These are phyloP conservation scores for Thaleichthys pacificus DNA, from an alignment of 2,797 vertebrate genomes.

Conservation along the genomic window DNA sequence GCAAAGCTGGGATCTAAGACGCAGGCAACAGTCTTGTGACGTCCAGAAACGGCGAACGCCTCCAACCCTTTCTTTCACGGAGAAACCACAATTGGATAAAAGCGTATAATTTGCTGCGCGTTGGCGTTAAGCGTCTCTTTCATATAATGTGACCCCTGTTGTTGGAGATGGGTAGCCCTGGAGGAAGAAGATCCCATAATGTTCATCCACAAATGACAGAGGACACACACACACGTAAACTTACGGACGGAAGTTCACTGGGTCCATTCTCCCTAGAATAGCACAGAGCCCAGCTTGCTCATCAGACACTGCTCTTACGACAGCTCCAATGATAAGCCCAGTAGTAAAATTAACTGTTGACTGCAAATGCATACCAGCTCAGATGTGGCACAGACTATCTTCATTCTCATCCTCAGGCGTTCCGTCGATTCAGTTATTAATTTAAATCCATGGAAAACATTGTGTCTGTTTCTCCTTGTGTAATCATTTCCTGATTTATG, in stretches of 20 bases:
- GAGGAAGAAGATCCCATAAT: conserved; percentile 55
- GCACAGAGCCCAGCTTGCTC: background rate
- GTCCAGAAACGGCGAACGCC: conserved; percentile 19
- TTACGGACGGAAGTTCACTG: conserved; percentile 39
- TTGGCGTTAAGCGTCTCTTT: conserved; percentile 43
- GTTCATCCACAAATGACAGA: conserved; percentile 66
- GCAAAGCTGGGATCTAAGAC: conserved; percentile 25
- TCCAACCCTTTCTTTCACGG: conserved; percentile 31
- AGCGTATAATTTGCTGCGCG: conserved; percentile 61
- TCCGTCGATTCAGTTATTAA: no score
- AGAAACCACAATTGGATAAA: conserved; percentile 60
- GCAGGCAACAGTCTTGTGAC: conserved; percentile 38
- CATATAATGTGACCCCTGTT: conserved; percentile 52
- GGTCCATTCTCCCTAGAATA: conserved; percentile 33
- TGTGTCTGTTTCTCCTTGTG: no score
- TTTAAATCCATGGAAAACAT: no score
- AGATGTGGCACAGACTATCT: no score
- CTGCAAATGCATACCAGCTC: background rate
- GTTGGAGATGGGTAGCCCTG: conserved; percentile 49
- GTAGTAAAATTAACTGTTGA: background rate
- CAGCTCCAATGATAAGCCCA: conserved; percentile 5
- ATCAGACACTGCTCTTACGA: background rate
- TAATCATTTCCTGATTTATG: no score
- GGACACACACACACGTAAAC: conserved; percentile 15
- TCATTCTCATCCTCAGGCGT: no score